phyloP scores from a whole-genome alignment of 2,888 invertebrate genomes.

The Xestia sexstrigata region DNA sequence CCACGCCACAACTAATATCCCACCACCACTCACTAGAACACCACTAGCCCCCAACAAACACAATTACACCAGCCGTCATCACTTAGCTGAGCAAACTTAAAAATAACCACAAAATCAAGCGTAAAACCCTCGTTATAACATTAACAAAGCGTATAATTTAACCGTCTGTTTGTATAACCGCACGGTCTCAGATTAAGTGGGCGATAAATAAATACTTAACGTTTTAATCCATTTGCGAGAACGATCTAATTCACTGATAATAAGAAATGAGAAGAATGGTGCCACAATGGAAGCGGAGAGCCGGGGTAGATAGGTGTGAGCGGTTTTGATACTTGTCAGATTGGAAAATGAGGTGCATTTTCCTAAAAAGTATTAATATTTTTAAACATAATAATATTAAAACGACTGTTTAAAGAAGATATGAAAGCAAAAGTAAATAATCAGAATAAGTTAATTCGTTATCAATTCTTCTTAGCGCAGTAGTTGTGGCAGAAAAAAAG shows the following conservation, averaged over 20 bases:
- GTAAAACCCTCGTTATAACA: conserved; percentile 65
- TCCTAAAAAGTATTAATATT: not conserved
- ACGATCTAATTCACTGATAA: conserved; percentile 82
- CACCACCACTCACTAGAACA: conserved; percentile 2
- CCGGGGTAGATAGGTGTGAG: conserved; percentile 12
- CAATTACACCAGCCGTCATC: conserved; percentile 60
- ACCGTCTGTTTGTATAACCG: conserved; percentile 85
- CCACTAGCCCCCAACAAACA: conserved; percentile 49
- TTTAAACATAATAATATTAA: not conserved
- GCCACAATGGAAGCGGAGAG: conserved; percentile 69
- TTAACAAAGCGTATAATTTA: conserved; percentile 86
- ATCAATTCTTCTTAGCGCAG: not conserved
- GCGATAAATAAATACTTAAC: conserved; percentile 89
- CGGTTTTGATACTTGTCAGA: conserved; percentile 70
- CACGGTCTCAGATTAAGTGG: conserved; percentile 83
- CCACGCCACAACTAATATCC: conserved; percentile 8
- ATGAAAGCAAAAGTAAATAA: not conserved
- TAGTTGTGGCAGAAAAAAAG: not conserved
- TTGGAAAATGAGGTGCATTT: conserved; percentile 7
- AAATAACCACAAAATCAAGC: conserved; percentile 64
- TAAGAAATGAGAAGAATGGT: conserved; percentile 80
- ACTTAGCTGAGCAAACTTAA: conserved; percentile 61
- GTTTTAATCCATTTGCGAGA: conserved; percentile 86
- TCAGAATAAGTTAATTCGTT: not conserved
- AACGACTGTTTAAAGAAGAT: not conserved